Base-by-base conservation (phyloP, 2,113 vertebrate genomes). In the Miniopterus natalensis region DNA sequence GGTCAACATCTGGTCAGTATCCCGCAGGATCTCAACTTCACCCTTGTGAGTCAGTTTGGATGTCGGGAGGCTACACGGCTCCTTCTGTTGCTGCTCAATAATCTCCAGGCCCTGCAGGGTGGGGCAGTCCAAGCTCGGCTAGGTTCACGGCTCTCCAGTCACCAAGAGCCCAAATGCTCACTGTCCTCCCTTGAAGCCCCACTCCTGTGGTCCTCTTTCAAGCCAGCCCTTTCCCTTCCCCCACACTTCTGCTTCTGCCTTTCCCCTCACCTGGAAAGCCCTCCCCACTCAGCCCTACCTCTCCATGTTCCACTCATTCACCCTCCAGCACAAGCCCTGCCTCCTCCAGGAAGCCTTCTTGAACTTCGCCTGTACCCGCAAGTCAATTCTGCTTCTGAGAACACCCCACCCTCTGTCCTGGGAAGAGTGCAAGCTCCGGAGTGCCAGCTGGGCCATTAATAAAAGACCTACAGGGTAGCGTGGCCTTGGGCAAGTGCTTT, bases 31-130 rank as follows among this genome's bases (percentile, higher is more conserved):
- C 96, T 98, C 98, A 0, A 98, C 95, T 49, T 98, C 97, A 0
- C 98, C 98, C 94, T 98, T 98, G 87, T 98, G 98, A 40, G 98
- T 98, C 91, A 98, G 70, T 49, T 98, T 98, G 94, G 96, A 98
- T 66, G 94, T 36, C 0, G 98, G 97, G n/a, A 78, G 79, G 12
- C 83, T 66, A 1, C 65, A 45, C 0, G 29, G 68, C 73, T 98
- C 97, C 75, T 80, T 92, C 74, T 97, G 97, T 1, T 97, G 90
- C 84, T 95, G 98, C 88, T 97, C 90, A 31, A 98, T 97, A 27
- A 97, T 91, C 49, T 98, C 94, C 81, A 98, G 94, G 73, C 81
- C 84, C 98, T 98, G 89, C 3, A n/a, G 40, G 66, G 31, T 0
- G 11, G 11, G 49, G 83, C 15, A 51, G 53, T 51, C 55, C 42